phyloP scores from a whole-genome alignment of 2,113 vertebrate species.

The Asarcornis scutulata region DNA sequence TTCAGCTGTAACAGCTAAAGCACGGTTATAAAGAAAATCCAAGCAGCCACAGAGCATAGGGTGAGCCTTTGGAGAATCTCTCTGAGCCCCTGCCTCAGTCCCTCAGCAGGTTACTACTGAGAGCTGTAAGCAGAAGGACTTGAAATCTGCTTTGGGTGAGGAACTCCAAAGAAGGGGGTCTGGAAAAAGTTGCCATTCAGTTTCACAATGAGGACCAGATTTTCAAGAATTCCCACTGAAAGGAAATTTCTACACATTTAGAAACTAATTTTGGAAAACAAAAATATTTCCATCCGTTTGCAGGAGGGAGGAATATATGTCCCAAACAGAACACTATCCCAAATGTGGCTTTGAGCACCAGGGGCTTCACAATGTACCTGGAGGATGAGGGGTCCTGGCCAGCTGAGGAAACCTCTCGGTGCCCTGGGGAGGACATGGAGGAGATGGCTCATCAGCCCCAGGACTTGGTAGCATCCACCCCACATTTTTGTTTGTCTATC shows the following conservation, averaged over 20 bases:
- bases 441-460: not conserved
- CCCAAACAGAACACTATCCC: not conserved
- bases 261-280: slow-evolving; percentile 53
- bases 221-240: slow-evolving; percentile 36
- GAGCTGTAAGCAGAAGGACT: not conserved
- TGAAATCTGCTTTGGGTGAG: not conserved
- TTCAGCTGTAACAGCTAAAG: not conserved
- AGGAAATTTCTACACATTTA: slow-evolving; percentile 52
- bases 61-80: fast-evolving
- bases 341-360: not conserved
- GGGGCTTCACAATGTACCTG: not conserved
- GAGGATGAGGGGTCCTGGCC: not conserved
- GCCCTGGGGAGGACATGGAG: not conserved
- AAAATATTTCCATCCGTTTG: not conserved
- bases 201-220: slow-evolving; percentile 58
- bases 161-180: not conserved
- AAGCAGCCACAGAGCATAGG: not conserved
- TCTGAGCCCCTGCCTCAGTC: not conserved
- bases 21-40: not conserved
- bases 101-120: not conserved
- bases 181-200: not conserved
- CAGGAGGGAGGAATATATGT: not conserved
- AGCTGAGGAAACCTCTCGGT: not conserved
- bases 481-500: not conserved
- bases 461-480: not conserved